These are phyloP conservation scores for Pogonomyrmex barbatus DNA, from an alignment of 1,140 invertebrate genomes.

Conservation along the genomic window DNA sequence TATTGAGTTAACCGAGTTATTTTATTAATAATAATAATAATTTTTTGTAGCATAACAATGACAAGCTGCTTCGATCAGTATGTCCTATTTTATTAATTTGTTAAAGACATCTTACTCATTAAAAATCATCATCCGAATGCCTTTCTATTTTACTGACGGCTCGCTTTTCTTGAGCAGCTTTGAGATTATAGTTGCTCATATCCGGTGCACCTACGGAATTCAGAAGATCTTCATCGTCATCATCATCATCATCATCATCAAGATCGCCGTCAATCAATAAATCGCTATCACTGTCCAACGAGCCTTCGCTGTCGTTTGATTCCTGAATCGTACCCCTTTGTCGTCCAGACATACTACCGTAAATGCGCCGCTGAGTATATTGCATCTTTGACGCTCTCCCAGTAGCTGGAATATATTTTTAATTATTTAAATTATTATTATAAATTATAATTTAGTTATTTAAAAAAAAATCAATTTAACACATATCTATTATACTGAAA, in stretches of 20 bases:
- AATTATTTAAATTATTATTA: neutral
- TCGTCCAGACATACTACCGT: conserved; percentile 86
- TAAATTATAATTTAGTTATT: too few species aligned
- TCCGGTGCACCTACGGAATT: conserved; percentile 74
- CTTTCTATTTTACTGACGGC: conserved; percentile 80
- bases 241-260: conserved; percentile 84
- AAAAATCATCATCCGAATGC: conserved; percentile 84
- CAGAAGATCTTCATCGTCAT: conserved; percentile 84
- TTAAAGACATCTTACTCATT: conserved; percentile 40
- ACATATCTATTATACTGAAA: neutral
- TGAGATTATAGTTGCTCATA: conserved; percentile 78
- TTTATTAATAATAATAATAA: neutral
- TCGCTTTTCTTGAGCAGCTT: conserved; percentile 80
- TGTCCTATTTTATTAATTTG: too few species aligned
- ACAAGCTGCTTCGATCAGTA: neutral
- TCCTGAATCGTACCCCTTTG: conserved; percentile 82
- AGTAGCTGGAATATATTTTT: conserved; percentile 65
- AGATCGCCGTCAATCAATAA: conserved; percentile 85
- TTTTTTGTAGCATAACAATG: neutral
- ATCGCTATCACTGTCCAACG: conserved; percentile 86
- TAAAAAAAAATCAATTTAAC: neutral
- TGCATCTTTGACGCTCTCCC: conserved; percentile 80
- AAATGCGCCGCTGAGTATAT: conserved; percentile 83
- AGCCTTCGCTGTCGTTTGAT: conserved; percentile 81
- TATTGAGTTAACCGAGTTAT: neutral